phyloP scores from a whole-genome alignment of 2,113 vertebrate species.

The Brachyhypopomus gauderio region DNA sequence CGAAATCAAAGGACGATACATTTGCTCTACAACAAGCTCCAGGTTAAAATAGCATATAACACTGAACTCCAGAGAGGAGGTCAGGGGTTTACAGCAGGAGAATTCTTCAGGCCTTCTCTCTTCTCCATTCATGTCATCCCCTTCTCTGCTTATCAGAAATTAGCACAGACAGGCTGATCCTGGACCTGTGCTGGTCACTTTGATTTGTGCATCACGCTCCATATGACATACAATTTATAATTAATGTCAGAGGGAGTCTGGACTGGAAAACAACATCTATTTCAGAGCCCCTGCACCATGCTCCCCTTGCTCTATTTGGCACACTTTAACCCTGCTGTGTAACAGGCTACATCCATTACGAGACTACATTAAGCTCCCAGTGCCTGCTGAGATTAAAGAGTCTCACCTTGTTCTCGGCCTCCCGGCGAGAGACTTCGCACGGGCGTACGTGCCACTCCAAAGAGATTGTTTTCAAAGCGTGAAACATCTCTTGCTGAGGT shows the following conservation, averaged over 20 bases:
- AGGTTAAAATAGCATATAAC: not conserved
- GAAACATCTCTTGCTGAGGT: constrained; percentile 52
- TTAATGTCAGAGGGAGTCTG: constrained; percentile 55
- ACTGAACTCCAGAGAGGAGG: constrained; percentile 4
- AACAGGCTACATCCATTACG: constrained; percentile 60
- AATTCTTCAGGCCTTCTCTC: constrained; percentile 24
- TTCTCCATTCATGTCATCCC: constrained; percentile 49
- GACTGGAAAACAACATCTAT: constrained; percentile 33
- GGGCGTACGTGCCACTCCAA: constrained; percentile 40
- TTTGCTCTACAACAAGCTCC: constrained; percentile 11
- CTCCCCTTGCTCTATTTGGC: constrained; percentile 47
- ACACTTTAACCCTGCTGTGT: constrained; percentile 49
- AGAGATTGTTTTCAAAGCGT: constrained; percentile 59
- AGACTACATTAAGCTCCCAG: constrained; percentile 46
- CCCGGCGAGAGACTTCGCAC: constrained; percentile 17
- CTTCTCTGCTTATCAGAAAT: constrained; percentile 25
- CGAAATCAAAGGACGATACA: not conserved
- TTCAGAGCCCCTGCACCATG: constrained; percentile 37
- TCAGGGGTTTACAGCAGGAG: constrained; percentile 11
- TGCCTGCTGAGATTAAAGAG: constrained; percentile 54
- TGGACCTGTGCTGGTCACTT: constrained; percentile 34
- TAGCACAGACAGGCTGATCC: constrained; percentile 10
- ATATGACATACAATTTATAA: constrained; percentile 51
- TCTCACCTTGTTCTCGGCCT: constrained; percentile 56
- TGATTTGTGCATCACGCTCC: constrained; percentile 52